These are phyloP conservation scores for Seira ritae DNA, from an alignment of 2,888 invertebrate species.

Conservation along the genomic window DNA sequence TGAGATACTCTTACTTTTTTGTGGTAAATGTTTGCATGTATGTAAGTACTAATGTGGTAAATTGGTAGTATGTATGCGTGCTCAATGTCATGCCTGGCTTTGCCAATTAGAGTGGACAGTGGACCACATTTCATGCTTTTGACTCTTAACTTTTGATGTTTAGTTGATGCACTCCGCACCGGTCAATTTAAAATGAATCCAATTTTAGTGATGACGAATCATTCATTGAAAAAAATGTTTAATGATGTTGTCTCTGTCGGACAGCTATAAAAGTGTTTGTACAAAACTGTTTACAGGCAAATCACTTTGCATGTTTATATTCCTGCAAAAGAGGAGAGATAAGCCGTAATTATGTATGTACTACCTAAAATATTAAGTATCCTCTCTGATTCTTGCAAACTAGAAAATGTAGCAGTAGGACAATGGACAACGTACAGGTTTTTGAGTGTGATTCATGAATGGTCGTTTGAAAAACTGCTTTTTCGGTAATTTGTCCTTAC, in stretches of 20 bases:
- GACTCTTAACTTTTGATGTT: not conserved
- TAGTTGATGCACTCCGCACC: not conserved
- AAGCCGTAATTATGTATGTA: too few relatives aligned
- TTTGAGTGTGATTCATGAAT: too few relatives aligned
- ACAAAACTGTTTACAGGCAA: not conserved
- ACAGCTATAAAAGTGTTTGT: conserved; percentile 1
- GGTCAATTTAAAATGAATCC: not conserved
- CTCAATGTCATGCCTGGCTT: not conserved
- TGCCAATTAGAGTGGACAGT: not conserved
- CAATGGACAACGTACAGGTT: too few relatives aligned
- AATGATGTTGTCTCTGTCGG: conserved; percentile 2
- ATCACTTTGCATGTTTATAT: not conserved
- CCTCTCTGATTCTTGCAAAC: too few relatives aligned
- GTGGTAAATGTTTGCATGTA: not conserved
- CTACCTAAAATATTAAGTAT: too few relatives aligned
- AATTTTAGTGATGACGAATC: conserved; percentile 11
- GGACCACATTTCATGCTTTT: not conserved
- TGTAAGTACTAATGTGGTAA: not conserved
- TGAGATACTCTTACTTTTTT: too few relatives aligned
- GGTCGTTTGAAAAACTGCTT: too few relatives aligned
- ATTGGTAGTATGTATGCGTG: not conserved
- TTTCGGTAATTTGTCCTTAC: too few relatives aligned
- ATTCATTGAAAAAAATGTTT: not conserved
- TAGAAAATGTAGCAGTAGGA: too few relatives aligned
- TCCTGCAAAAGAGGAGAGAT: not conserved